Conservation (phyloP, 2,888 invertebrate species). For the Druceiella hillmani region DNA sequence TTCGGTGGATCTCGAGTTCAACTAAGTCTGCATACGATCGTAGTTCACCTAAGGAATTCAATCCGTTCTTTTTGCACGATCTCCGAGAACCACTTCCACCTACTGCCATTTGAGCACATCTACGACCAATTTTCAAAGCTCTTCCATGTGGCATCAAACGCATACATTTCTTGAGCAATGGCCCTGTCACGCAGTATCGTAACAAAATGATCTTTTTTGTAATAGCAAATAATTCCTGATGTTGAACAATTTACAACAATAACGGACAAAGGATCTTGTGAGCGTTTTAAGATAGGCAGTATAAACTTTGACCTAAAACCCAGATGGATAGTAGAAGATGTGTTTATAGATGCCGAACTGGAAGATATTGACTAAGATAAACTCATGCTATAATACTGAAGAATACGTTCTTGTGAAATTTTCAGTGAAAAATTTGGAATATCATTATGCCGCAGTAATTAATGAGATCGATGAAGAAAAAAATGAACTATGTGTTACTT, state of each 20-base stretch:
- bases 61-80: conserved; percentile 27
- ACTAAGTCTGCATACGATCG: conserved; percentile 32
- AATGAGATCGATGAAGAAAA: conserved; percentile 11
- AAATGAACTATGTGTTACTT: conserved; percentile 9
- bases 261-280: no score
- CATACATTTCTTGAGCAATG: conserved; percentile 31
- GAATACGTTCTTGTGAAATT: conserved; percentile 9
- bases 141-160: conserved; percentile 18
- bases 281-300: conserved; percentile 10
- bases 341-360: conserved; percentile 11
- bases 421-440: conserved; percentile 6
- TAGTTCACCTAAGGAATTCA: conserved; percentile 25
- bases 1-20: conserved; percentile 30
- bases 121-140: conserved; percentile 26
- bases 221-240: no score
- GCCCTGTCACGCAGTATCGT: conserved; percentile 27
- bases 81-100: conserved; percentile 30
- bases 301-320: conserved; percentile 11
- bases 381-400: no score
- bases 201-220: conserved; percentile 32
- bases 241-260: no score
- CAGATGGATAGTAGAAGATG: conserved; percentile 11
- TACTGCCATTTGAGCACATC: conserved; percentile 32
- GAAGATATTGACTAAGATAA: no score
- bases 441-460: conserved; percentile 12